These are phyloP conservation scores for Stegostoma tigrinum DNA, from an alignment of 2,113 vertebrate genomes.

Conservation along the genomic window DNA sequence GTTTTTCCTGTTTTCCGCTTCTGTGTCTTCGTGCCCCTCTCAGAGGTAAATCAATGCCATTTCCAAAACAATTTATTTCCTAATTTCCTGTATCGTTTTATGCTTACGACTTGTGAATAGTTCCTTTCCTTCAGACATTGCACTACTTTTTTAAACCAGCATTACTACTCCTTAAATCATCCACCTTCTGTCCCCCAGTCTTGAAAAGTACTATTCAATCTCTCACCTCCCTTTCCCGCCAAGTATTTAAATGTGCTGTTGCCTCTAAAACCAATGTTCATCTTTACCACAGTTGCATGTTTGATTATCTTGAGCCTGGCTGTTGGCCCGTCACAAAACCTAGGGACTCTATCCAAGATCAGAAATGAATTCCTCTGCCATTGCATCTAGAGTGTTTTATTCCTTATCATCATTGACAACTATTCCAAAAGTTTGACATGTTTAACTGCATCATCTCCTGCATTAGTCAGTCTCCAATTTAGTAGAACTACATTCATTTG, in stretches of 20 bases:
- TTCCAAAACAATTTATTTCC: neutral
- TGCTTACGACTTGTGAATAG: neutral
- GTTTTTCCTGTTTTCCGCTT: neutral
- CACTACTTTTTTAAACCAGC: neutral
- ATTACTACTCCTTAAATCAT: neutral
- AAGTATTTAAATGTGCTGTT: neutral
- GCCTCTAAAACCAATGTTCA: neutral
- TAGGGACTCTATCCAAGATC: neutral
- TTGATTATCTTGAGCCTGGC: neutral
- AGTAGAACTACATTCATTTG: neutral
- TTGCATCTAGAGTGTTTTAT: neutral
- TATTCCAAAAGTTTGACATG: neutral
- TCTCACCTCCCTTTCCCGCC: neutral
- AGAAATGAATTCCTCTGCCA: neutral
- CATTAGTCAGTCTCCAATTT: neutral
- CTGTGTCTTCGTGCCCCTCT: neutral
- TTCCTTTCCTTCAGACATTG: neutral
- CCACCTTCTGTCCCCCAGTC: neutral
- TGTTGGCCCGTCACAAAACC: neutral
- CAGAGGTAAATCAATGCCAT: neutral
- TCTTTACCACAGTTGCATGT: neutral
- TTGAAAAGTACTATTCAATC: neutral
- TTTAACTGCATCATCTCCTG: neutral
- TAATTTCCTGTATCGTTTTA: neutral
- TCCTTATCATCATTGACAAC: neutral